Base-by-base conservation (phyloP, 1,140 invertebrate species). In the Pseudomyrmex cubaensis region DNA sequence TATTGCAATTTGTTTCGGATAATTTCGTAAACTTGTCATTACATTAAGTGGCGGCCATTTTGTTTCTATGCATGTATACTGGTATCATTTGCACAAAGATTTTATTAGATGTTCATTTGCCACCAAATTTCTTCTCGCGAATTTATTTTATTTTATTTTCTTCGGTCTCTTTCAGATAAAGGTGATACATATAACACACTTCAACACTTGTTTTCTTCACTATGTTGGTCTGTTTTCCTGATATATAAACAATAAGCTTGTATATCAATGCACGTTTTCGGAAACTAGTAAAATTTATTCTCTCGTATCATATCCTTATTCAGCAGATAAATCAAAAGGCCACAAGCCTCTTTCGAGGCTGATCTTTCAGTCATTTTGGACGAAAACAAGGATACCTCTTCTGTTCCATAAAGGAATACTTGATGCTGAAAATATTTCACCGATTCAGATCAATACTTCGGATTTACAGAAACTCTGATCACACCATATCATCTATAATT, bases 31-130 rank as follows among this genome's bases (percentile, higher is more conserved):
- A 59, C 20, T 35, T 70, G 13, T 12, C 56, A 9, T 20, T 25
- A 48, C 56, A 9, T 20, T 25, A 48, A 48, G 4, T n/a, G 59
- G 25, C 70, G 62, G 82, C 82, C 82, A 83, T 83, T 57, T 83
- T 83, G 73, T 83, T 76, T 66, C 52, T 77, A 83, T 22, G 35
- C 15, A n/a, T 57, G 46, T 70, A 67, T 57, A 48, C 20, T 59
- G 44, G 8, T 69, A 25, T 35, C 54, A 25, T 70, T 78, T 57
- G 20, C 69, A 25, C n/a, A 46, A 35, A 3, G 44, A 57, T 59
- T 44, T 59, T 20, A 48, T n/a, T 22, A 5, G n/a, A 72, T 22
- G 9, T 77, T 56, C 4, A 22, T 69, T 54, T 46, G n/a, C 22
- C 9, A 3, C 3, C 7, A 9, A n/a, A n/a, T n/a, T 25, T 35